Evolutionary conservation across 2,113 vertebrate species (phyloP).

Genomic region (Boulengerochromis microlepis): DNA sequence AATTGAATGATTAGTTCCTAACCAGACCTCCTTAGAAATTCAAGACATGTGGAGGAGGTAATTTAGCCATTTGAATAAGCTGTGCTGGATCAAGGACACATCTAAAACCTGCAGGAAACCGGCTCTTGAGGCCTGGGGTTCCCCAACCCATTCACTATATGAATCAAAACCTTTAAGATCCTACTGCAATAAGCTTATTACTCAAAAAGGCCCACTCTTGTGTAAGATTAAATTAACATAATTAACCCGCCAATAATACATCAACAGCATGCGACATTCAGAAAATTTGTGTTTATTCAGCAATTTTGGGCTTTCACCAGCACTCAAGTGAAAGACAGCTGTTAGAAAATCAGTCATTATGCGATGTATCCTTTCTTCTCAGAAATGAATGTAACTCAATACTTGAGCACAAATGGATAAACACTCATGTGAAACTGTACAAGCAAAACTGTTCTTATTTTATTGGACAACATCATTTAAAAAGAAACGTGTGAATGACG

Average conservation of each 20-base stretch:
- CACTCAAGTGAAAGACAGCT: background rate
- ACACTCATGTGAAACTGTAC: background rate
- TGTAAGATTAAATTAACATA: background rate
- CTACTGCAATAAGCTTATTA: background rate
- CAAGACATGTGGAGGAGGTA: background rate
- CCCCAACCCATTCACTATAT: background rate
- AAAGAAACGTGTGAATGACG: background rate
- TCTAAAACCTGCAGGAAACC: background rate
- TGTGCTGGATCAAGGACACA: background rate
- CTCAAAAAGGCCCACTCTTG: background rate
- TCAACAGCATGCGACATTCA: background rate
- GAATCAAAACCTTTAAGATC: background rate
- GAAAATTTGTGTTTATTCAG: conserved; percentile 17
- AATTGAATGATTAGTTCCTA: background rate
- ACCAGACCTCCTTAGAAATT: background rate
- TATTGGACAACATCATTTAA: background rate
- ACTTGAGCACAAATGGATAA: background rate
- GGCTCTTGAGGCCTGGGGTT: background rate
- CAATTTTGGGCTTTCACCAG: background rate
- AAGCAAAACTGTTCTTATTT: background rate
- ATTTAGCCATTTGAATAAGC: background rate
- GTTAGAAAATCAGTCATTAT: background rate
- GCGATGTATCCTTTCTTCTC: background rate
- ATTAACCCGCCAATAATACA: conserved; percentile 6
- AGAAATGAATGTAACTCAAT: background rate